A percentile compares a stretch with the other conserved stretches of the same genome.
phyloP scores from a whole-genome alignment of 2,113 vertebrate species.

The Alces alces region DNA sequence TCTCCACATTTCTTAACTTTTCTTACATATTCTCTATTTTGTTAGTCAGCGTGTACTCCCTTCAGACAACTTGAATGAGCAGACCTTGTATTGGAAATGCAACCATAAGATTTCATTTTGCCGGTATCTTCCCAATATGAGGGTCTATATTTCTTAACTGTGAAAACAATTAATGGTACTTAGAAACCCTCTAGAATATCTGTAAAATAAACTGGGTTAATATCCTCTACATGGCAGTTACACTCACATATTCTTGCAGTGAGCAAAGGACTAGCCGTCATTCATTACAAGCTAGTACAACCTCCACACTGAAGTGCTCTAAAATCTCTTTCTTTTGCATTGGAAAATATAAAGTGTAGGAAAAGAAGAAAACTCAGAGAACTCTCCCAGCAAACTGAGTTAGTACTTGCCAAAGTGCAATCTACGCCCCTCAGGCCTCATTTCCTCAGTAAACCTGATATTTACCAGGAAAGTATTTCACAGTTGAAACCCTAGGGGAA shows the following conservation, averaged over 20 bases:
- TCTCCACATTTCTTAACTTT: not conserved
- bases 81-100: not conserved
- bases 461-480: not conserved
- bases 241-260: fast-evolving
- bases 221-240: not conserved
- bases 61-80: not conserved
- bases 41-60: not conserved
- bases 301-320: not conserved
- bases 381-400: not conserved
- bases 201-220: not conserved
- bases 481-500: not conserved
- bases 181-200: not conserved
- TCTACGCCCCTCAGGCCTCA: not conserved
- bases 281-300: not conserved
- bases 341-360: not conserved
- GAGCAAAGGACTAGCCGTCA: not conserved
- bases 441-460: not conserved
- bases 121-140: not conserved
- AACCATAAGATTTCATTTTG: not conserved
- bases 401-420: not conserved
- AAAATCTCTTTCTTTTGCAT: not conserved
- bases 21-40: not conserved
- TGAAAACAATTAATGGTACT: not conserved
- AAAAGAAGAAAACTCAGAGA: not conserved
- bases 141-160: not conserved